Conservation (phyloP, 2,113 vertebrate genomes). For the Pagrus major region DNA sequence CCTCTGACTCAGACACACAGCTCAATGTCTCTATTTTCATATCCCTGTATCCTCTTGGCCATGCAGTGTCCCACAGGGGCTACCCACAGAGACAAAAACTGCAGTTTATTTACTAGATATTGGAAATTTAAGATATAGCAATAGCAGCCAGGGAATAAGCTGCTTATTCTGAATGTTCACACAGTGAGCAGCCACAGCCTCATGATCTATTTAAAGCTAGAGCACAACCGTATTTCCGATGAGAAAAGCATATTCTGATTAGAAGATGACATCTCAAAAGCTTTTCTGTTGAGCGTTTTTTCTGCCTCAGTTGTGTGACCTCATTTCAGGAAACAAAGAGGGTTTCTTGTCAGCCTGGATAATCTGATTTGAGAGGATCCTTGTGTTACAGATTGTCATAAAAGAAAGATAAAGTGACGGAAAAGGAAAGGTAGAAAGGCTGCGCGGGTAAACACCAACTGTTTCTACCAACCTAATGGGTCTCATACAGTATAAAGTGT, state of each 20-base stretch:
- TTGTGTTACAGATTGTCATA: slow-evolving; percentile 17
- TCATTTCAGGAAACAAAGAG: slow-evolving; percentile 46
- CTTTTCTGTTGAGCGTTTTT: slow-evolving; percentile 14
- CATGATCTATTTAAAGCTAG: slow-evolving; percentile 21
- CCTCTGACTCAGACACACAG: slow-evolving; percentile 14
- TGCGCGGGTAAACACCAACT: no score
- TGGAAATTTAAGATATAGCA: slow-evolving; percentile 22
- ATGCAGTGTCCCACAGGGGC: slow-evolving; percentile 12
- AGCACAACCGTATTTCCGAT: slow-evolving; percentile 10
- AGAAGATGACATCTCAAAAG: slow-evolving; percentile 46
- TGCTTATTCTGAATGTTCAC: slow-evolving; percentile 33
- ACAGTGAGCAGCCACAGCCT: slow-evolving; percentile 13
- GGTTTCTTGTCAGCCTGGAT: slow-evolving; percentile 20
- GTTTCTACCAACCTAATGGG: no score
- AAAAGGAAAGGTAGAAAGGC: background rate
- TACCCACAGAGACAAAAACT: slow-evolving; percentile 6
- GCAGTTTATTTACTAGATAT: slow-evolving; percentile 37
- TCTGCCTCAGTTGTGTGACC: slow-evolving; percentile 27
- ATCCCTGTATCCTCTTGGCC: slow-evolving; percentile 11
- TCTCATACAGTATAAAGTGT: no score
- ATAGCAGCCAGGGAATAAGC: slow-evolving; percentile 19
- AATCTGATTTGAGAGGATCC: slow-evolving; percentile 18
- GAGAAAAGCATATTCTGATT: slow-evolving; percentile 33
- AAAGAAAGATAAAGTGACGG: background rate
- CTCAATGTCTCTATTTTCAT: slow-evolving; percentile 32